Conservation (phyloP, 2,113 vertebrate species). For the Reinhardtius hippoglossoides region DNA sequence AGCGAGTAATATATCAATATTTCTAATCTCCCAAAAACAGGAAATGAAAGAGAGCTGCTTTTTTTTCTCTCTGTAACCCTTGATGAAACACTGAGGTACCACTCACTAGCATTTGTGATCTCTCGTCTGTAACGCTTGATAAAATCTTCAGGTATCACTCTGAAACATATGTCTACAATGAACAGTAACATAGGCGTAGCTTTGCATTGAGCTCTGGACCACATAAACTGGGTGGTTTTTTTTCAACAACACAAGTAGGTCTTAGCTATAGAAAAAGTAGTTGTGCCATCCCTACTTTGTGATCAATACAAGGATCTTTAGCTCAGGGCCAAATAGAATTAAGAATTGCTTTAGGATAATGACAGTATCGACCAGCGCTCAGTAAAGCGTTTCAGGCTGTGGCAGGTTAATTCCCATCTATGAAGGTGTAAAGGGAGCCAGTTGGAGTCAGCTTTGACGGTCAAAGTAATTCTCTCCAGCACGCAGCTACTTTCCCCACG, state of each 20-base stretch:
- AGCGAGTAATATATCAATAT: constrained; percentile 65
- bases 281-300: constrained; percentile 56
- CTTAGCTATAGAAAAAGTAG: constrained; percentile 56
- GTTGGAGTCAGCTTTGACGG: constrained; percentile 48
- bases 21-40: constrained; percentile 72
- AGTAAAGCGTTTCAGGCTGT: constrained; percentile 66
- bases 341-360: constrained; percentile 79
- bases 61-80: constrained; percentile 24
- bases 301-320: constrained; percentile 77
- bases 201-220: not conserved
- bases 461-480: constrained; percentile 57
- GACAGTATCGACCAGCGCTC: constrained; percentile 76
- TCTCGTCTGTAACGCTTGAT: constrained; percentile 32
- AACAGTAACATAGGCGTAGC: not conserved
- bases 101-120: constrained; percentile 14
- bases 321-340: constrained; percentile 77
- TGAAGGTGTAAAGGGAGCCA: constrained; percentile 65
- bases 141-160: constrained; percentile 33
- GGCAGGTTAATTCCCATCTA: constrained; percentile 69
- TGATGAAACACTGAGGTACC: constrained; percentile 28
- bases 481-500: constrained; percentile 3
- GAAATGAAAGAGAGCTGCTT: constrained; percentile 69
- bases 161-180: constrained; percentile 16
- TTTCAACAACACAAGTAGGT: constrained; percentile 31
- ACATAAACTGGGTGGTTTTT: not conserved